Evolutionary conservation across 2,797 vertebrate genomes (phyloP), one percentile per base, ranked within the genome.

Genomic region (Anas georgica): DNA sequence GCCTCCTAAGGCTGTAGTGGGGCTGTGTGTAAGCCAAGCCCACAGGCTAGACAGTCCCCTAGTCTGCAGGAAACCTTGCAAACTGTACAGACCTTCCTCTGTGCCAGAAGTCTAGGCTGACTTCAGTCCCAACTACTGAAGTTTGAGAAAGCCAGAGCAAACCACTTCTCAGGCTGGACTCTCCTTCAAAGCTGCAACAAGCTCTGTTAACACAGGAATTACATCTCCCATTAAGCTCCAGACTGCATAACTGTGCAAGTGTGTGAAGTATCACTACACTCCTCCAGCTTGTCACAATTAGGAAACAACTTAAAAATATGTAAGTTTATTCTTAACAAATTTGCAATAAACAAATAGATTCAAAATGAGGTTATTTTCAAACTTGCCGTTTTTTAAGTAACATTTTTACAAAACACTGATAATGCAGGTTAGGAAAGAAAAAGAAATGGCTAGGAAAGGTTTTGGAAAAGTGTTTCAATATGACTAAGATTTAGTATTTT

Each of bases 31-130:
- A 91, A 88, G 92, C 91, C 96, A 95, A 95, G 91, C 89, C 89
- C 94, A 88, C 84, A 96, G 94, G 85, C 92, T 92, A 94, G 94
- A 95, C 90, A 87, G 82, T 56, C 86, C 80, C 78, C 73, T 77
- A 43, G 86, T 56, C 80, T 75, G 80, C 86, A 93, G 96, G 95
- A 96, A 96, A 60, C 2, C 82, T 95, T 75, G 94, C 88, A 64
- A 80, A 68, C 68, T 78, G 16, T 46, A 17, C 64, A 92, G 75
- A 26, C 69, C 79, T 89, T 73, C 12, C 2, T 17, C 68, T 66
- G 55, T 31, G 84, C 92, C 93, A 95, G 87, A 89, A 95, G 62
- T 21, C 84, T 73, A 50, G 1, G 2, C 2, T 43, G 76, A 73
- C 80, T 94, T 58, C 73, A 66, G 64, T 10, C 45, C 46, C 72